Percentiles rank a stretch among this genome's conserved stretches.
Evolutionary conservation across 1,140 invertebrate species (phyloP).

Genomic region (Periplaneta americana): DNA sequence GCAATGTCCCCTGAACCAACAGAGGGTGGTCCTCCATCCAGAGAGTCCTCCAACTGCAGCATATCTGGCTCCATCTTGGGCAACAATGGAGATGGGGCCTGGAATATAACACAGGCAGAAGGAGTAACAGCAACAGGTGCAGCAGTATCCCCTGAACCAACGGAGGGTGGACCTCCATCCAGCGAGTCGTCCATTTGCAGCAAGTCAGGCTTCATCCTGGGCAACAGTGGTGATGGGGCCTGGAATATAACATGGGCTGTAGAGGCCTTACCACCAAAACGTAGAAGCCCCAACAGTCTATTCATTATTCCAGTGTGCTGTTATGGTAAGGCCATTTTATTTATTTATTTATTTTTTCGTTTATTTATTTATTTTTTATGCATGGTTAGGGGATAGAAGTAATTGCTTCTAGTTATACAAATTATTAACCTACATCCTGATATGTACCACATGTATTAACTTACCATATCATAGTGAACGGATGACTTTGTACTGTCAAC

Average conservation of each 20-base stretch:
- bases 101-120: slow-evolving; percentile 24
- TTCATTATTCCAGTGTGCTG: neutral
- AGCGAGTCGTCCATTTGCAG: slow-evolving; percentile 60
- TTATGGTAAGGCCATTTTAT: neutral
- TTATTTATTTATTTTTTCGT: no score
- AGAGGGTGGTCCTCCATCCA: slow-evolving; percentile 67
- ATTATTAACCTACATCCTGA: neutral
- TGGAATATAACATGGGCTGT: slow-evolving; percentile 25
- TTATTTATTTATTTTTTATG: no score
- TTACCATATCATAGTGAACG: slow-evolving; percentile 13
- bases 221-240: slow-evolving; percentile 48
- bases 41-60: slow-evolving; percentile 59
- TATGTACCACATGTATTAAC: neutral
- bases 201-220: slow-evolving; percentile 35
- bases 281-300: neutral
- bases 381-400: neutral
- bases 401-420: no score
- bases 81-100: slow-evolving; percentile 49
- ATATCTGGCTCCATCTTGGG: slow-evolving; percentile 35
- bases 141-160: slow-evolving; percentile 59
- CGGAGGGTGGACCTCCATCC: slow-evolving; percentile 66
- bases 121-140: slow-evolving; percentile 33
- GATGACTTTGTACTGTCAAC: neutral
- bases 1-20: slow-evolving; percentile 60
- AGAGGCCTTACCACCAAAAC: neutral